These are phyloP conservation scores for Otocyon megalotis DNA, from an alignment of 2,113 vertebrate genomes.

Conservation along the genomic window DNA sequence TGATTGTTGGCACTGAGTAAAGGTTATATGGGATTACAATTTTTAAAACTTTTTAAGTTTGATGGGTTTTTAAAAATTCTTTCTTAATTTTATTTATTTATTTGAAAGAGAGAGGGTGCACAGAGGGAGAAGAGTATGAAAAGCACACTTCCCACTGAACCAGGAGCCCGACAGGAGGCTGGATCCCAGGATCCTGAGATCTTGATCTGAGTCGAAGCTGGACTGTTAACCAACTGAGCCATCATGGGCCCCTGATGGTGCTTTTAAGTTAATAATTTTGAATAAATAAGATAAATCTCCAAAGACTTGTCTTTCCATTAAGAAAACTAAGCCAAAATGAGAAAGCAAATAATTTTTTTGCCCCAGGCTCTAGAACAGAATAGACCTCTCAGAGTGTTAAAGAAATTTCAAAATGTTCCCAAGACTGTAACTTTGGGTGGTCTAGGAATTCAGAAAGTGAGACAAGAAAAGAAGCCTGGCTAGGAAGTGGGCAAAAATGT, in stretches of 20 bases:
- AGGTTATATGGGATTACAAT: neutral
- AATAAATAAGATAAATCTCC: constrained; percentile 6
- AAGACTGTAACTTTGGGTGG: neutral
- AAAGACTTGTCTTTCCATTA: neutral
- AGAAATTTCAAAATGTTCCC: neutral
- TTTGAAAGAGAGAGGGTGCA: no score
- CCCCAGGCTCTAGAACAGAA: neutral
- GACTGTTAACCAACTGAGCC: no score
- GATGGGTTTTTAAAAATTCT: no score
- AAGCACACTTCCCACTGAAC: no score
- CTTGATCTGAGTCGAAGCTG: no score
- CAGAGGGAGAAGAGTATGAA: no score
- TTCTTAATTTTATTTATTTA: no score
- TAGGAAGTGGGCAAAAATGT: neutral
- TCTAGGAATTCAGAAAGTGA: neutral
- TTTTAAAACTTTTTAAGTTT: neutral
- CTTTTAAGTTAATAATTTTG: neutral
- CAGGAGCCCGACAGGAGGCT: no score
- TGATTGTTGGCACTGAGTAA: neutral
- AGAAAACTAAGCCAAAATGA: neutral
- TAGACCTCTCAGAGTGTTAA: neutral
- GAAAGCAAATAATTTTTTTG: neutral
- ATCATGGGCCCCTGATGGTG: neutral
- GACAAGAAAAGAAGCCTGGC: neutral
- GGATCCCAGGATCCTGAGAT: no score